These are phyloP conservation scores for Piscicola geometra DNA, from an alignment of 2,888 invertebrate species.

Conservation along the genomic window DNA sequence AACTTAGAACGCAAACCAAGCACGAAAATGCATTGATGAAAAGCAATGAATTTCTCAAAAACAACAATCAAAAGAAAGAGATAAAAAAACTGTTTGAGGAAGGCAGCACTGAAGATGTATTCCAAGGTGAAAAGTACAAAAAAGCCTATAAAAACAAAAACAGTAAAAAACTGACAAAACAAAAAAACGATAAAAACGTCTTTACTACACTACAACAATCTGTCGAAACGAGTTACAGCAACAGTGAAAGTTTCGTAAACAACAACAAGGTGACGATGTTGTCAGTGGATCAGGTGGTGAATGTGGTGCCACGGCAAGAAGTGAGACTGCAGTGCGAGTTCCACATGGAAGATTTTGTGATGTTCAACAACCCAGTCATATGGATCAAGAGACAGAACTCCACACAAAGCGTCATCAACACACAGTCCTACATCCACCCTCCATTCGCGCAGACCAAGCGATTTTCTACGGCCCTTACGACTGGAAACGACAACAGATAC, in stretches of 20 bases:
- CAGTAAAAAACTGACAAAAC: neutral
- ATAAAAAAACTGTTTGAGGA: neutral
- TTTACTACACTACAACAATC: neutral
- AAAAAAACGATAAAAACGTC: neutral
- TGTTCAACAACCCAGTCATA: conserved; percentile 29
- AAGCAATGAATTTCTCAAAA: neutral
- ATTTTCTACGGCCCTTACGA: conserved; percentile 32
- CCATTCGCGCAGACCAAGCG: conserved; percentile 34
- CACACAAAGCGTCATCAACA: conserved; percentile 36
- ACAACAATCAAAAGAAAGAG: neutral
- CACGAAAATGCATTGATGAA: no score
- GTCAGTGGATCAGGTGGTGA: conserved; percentile 1
- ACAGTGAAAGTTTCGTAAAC: neutral
- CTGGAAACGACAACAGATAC: neutral
- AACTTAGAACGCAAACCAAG: no score
- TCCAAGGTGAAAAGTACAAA: neutral
- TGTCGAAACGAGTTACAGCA: neutral
- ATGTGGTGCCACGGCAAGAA: neutral
- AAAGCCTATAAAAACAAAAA: no score
- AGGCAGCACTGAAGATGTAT: neutral
- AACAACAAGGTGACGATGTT: conserved; percentile 14
- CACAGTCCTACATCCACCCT: conserved; percentile 36
- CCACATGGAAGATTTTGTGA: conserved; percentile 24
- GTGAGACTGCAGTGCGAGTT: conserved; percentile 32
- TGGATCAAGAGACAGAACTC: conserved; percentile 39